Conservation (phyloP, 30 jellyfish, hydroid and myxozoan species). For the Mastigias papua region DNA sequence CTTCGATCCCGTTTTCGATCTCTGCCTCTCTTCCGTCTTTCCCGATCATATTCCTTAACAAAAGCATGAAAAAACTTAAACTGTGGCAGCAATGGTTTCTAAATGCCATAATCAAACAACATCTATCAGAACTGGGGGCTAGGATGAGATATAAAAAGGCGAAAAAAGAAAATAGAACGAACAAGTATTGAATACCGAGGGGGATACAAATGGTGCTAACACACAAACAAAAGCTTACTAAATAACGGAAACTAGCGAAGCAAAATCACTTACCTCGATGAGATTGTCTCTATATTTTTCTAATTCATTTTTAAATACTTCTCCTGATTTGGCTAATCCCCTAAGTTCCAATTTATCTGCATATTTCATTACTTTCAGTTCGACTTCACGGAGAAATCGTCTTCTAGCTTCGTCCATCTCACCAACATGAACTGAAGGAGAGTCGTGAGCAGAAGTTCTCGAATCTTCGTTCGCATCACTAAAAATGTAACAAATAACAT, state of each 20-base stretch:
- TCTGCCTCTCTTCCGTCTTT: conserved; percentile 48
- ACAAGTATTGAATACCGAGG: too few relatives aligned
- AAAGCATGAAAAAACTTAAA: neutral
- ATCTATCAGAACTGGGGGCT: neutral
- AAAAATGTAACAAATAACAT: too few relatives aligned
- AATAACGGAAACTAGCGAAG: too few relatives aligned
- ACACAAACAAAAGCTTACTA: too few relatives aligned
- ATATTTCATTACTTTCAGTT: conserved; percentile 85
- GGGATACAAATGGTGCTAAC: too few relatives aligned
- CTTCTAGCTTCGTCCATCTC: conserved; percentile 83
- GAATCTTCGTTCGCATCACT: conserved; percentile 30
- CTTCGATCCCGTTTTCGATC: conserved; percentile 69
- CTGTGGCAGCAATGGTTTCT: neutral
- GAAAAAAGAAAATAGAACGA: too few relatives aligned
- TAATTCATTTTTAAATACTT: conserved; percentile 76
- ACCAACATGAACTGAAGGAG: conserved; percentile 63
- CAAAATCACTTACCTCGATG: conserved; percentile 55
- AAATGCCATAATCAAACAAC: neutral
- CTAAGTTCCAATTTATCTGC: conserved; percentile 85
- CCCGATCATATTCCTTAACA: conserved; percentile 62
- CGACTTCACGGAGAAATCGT: conserved; percentile 86
- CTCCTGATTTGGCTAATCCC: conserved; percentile 81
- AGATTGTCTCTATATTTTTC: conserved; percentile 68
- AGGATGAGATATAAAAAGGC: too few relatives aligned
- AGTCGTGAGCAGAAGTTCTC: conserved; percentile 18